Percentiles rank a stretch among this genome's conserved stretches.
Conservation (phyloP, 2,888 invertebrate genomes). For the Tetragonula carbonaria region DNA sequence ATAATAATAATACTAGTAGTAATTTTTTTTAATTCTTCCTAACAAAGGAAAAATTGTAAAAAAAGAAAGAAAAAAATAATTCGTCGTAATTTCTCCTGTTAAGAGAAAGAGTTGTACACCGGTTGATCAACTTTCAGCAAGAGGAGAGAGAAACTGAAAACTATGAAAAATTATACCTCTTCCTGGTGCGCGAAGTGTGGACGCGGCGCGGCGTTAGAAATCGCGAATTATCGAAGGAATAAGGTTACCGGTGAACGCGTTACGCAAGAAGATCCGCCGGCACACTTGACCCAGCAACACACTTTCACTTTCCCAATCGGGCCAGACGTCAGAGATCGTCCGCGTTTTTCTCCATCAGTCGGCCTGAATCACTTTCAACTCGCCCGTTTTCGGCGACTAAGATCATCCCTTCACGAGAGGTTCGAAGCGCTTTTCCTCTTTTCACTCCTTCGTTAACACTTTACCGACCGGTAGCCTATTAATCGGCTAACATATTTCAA, state of each 20-base stretch:
- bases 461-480: no score
- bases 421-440: no score
- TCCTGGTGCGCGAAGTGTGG: neutral
- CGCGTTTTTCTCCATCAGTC: constrained; percentile 43
- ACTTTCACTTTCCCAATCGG: constrained; percentile 79
- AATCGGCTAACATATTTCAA: no score
- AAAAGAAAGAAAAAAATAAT: neutral
- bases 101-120: neutral
- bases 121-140: neutral
- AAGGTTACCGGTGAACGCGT: constrained; percentile 51
- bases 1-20: no score
- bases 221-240: constrained; percentile 35
- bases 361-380: constrained; percentile 11
- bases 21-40: no score
- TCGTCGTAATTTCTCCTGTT: neutral
- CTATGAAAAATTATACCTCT: neutral
- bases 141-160: neutral
- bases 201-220: constrained; percentile 37
- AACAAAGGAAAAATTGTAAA: neutral
- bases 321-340: constrained; percentile 6
- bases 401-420: no score
- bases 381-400: neutral
- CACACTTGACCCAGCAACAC: constrained; percentile 81
- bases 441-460: no score
- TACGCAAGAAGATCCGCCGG: constrained; percentile 63